A percentile compares a stretch with the other conserved stretches of the same genome.
phyloP scores from a whole-genome alignment of 2,888 invertebrate genomes.

The Syritta pipiens region DNA sequence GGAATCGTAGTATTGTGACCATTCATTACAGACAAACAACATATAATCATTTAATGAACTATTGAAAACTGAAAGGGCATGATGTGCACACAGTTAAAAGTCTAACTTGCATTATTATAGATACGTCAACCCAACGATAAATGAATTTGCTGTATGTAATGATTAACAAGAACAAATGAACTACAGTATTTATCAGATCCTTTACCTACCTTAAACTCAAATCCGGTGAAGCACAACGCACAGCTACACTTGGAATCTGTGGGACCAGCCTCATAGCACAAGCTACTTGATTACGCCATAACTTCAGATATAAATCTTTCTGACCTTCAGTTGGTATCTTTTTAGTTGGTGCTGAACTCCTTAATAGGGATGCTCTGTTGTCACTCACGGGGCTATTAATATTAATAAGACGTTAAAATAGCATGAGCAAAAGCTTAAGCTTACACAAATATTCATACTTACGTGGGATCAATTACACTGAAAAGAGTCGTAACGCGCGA shows the following conservation, averaged over 20 bases:
- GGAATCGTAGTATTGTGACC: no score
- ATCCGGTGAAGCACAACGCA: constrained; percentile 96
- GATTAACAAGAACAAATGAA: constrained; percentile 33
- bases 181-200: neutral
- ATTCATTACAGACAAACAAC: neutral
- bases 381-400: constrained; percentile 93
- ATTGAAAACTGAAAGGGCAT: constrained; percentile 11
- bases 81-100: constrained; percentile 12
- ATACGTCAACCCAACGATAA: constrained; percentile 37
- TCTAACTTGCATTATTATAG: constrained; percentile 21
- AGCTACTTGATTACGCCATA: constrained; percentile 98
- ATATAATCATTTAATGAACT: constrained; percentile 8
- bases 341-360: constrained; percentile 91
- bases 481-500: constrained; percentile 93
- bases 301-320: constrained; percentile 95
- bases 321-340: constrained; percentile 92
- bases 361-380: constrained; percentile 94
- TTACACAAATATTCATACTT: constrained; percentile 78
- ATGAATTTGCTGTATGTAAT: constrained; percentile 57
- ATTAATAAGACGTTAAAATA: constrained; percentile 2
- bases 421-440: constrained; percentile 4
- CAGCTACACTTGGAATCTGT: constrained; percentile 90
- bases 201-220: constrained; percentile 89
- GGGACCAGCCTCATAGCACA: constrained; percentile 98
- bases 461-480: constrained; percentile 96